phyloP scores from a whole-genome alignment of 2,797 vertebrate genomes.

The Erethizon dorsatum region DNA sequence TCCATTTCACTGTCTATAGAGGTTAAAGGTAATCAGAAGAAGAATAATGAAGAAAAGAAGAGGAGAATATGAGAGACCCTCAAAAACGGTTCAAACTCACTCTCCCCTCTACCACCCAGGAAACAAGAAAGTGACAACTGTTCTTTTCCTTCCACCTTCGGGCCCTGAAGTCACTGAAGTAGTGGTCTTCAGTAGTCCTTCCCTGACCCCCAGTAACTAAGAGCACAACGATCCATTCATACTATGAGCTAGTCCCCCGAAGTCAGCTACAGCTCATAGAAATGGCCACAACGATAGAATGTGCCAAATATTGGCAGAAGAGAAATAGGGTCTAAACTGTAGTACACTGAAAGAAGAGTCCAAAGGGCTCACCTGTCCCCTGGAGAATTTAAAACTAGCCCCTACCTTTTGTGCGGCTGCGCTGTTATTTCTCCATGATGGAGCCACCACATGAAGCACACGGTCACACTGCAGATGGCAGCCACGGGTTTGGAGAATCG shows the following conservation, averaged over 20 bases:
- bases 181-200: neutral
- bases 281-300: neutral
- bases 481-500: slow-evolving; percentile 90
- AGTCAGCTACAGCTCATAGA: neutral
- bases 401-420: slow-evolving; percentile 88
- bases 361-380: neutral
- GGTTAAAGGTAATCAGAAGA: neutral
- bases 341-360: neutral
- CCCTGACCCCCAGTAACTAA: neutral
- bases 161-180: neutral
- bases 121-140: neutral
- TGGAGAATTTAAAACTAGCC: neutral
- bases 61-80: neutral
- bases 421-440: slow-evolving; percentile 83
- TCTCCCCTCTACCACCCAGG: neutral
- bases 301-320: neutral
- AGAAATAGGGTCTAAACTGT: neutral
- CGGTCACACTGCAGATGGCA: slow-evolving; percentile 87
- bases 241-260: neutral
- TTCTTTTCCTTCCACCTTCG: neutral
- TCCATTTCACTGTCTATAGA: neutral
- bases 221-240: neutral
- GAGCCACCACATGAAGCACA: slow-evolving; percentile 92
- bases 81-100: neutral
- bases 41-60: neutral